A percentile compares a stretch with the other conserved stretches of the same genome.
phyloP scores from a whole-genome alignment of 2,113 vertebrate species.

The Theropithecus gelada region DNA sequence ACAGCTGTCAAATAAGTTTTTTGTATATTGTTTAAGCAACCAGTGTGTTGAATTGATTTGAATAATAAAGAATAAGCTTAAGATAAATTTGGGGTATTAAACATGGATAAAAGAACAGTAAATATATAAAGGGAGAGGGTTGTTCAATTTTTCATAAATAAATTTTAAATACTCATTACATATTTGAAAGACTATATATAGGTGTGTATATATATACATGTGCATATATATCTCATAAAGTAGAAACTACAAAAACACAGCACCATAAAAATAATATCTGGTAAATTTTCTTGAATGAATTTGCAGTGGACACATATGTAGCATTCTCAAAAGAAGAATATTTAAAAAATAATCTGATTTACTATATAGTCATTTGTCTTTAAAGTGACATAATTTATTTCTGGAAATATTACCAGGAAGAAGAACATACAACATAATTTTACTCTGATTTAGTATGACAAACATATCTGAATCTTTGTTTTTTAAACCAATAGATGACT shows the following conservation, averaged over 20 bases:
- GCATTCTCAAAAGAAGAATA: not conserved
- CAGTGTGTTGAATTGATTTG: not conserved
- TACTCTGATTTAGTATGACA: not conserved
- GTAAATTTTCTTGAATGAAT: not conserved
- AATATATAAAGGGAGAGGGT: not conserved
- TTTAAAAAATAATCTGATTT: not conserved
- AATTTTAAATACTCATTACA: not conserved
- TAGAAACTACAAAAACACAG: not conserved
- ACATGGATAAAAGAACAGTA: not conserved
- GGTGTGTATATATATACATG: no score
- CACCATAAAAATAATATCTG: not conserved
- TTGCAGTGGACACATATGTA: rapidly evolving
- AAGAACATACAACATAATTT: not conserved
- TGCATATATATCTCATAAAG: not conserved
- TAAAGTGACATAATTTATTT: not conserved
- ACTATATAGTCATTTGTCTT: not conserved
- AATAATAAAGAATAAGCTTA: not conserved
- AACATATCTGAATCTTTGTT: not conserved
- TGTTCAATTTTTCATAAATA: not conserved
- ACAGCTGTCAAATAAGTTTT: not conserved
- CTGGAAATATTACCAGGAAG: not conserved
- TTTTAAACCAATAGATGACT: not conserved
- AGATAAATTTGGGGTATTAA: not conserved
- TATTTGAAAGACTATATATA: not conserved
- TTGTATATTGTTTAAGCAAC: not conserved